Evolutionary conservation across 2,888 invertebrate species (phyloP).

Genomic region (Pterostichus madidus): DNA sequence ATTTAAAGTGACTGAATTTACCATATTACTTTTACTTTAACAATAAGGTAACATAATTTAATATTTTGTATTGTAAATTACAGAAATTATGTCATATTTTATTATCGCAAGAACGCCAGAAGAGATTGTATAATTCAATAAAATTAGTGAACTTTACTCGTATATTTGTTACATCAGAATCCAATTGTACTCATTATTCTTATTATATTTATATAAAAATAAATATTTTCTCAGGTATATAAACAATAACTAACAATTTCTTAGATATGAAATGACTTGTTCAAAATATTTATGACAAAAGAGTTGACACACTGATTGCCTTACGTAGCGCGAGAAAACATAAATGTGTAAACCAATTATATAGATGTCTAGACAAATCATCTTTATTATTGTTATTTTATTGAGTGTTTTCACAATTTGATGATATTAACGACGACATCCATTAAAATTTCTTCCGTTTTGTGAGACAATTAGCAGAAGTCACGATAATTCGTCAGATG

Average conservation of each 20-base stretch:
- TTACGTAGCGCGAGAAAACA: background rate
- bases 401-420: constrained; percentile 6
- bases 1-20: too few relatives aligned
- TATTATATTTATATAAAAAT: background rate
- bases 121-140: background rate
- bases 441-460: constrained; percentile 16
- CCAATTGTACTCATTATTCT: background rate
- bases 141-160: background rate
- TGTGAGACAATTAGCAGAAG: background rate
- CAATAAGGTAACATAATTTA: too few relatives aligned
- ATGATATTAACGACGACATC: background rate
- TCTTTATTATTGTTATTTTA: constrained; percentile 7
- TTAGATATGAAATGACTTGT: background rate
- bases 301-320: background rate
- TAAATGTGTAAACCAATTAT: background rate
- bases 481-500: background rate
- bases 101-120: too few relatives aligned
- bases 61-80: too few relatives aligned
- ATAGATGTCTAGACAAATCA: constrained; percentile 6
- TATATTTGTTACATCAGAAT: background rate
- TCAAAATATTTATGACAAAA: background rate
- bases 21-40: too few relatives aligned
- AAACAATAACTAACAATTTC: too few relatives aligned
- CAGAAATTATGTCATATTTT: too few relatives aligned
- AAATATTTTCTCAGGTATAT: too few relatives aligned